These are phyloP conservation scores for Caenorhabditis auriculariae DNA, from an alignment of 2,888 invertebrate genomes.

Conservation along the genomic window DNA sequence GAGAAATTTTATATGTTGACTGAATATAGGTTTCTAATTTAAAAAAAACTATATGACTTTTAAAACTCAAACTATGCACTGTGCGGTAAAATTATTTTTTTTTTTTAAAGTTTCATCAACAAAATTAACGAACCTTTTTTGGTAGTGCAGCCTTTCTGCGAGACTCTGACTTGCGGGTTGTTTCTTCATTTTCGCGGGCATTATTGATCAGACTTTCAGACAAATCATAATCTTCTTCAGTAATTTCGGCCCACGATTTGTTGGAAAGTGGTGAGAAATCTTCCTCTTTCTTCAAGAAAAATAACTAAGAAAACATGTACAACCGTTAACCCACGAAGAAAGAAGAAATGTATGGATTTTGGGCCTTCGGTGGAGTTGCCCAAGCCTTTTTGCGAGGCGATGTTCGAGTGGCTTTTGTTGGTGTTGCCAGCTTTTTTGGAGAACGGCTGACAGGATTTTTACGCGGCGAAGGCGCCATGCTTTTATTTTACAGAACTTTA, in stretches of 20 bases:
- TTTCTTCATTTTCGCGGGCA: slow-evolving; percentile 7
- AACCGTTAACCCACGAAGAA: not conserved
- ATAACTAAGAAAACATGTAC: not conserved
- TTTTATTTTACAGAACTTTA: no score
- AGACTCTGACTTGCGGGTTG: slow-evolving; percentile 21
- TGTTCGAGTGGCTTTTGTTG: slow-evolving; percentile 30
- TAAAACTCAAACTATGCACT: slow-evolving; percentile 6
- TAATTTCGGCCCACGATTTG: slow-evolving; percentile 48
- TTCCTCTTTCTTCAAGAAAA: slow-evolving; percentile 17
- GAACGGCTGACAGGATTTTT: slow-evolving; percentile 13
- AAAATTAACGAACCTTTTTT: slow-evolving; percentile 12
- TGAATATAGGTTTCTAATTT: no score
- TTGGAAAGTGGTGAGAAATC: slow-evolving; percentile 41
- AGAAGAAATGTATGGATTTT: not conserved
- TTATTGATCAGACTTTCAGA: slow-evolving; percentile 1
- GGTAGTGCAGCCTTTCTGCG: slow-evolving; percentile 25
- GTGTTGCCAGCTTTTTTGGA: slow-evolving; percentile 16
- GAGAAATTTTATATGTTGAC: no score
- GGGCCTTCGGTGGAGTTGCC: slow-evolving; percentile 33
- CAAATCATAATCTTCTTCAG: slow-evolving; percentile 31
- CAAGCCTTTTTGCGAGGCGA: slow-evolving; percentile 49
- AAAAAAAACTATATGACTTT: no score
- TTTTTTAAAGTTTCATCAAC: not conserved
- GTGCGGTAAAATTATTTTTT: not conserved
- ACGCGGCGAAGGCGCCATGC: slow-evolving; percentile 20